Base-by-base conservation (phyloP, 2,888 invertebrate species). In the Dysmachus trigonus region DNA sequence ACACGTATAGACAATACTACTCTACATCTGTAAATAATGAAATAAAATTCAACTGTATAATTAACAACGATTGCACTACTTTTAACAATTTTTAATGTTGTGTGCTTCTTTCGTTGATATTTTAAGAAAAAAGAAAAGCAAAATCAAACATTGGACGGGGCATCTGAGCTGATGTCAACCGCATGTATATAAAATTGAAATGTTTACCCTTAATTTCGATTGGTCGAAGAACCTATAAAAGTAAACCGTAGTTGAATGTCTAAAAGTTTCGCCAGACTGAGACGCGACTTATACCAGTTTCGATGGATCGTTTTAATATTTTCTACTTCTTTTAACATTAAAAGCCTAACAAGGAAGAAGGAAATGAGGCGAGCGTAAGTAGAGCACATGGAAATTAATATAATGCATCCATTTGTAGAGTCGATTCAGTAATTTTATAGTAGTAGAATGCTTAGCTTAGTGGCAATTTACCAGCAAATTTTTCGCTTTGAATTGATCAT, bases 361-460 rank as follows among this genome's bases (percentile, higher is more conserved):
- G n/a, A n/a, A 85, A 71, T 47, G 31, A 38, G 47, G 41, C 77
- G 79, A 71, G 79, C 41, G 85, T 85, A 85, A 85, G 85, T 85
- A 85, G 5, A 35, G 18, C 33, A 31, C 33, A n/a, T 62, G 53
- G 35, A 53, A 62, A 35, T 82, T 62, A 62, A 27, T 79, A n/a
- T 18, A 38, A 77, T 79, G 79, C 51, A 79, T 38, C 31, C 10
- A n/a, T n/a, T 81, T 51, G 31, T 22, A 51, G 27, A 30, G 2
- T 53, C n/a, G 22, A 1, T n/a, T 53, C 13, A 10, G 18, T 77
- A 41, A 22, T 41, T 77, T 81, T 53, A 22, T 7, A 33, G n/a
- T 7, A 73, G 33, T 73, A 73, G 35, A 31, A 13, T 73, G 73
- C 73, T 73, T 73, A 73, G 73, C 73, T 33, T 73, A 73, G 31